A percentile compares a stretch with the other conserved stretches of the same genome.
These are phyloP conservation scores for Pipa parva DNA, from an alignment of 2,113 vertebrate genomes.

Conservation along the genomic window DNA sequence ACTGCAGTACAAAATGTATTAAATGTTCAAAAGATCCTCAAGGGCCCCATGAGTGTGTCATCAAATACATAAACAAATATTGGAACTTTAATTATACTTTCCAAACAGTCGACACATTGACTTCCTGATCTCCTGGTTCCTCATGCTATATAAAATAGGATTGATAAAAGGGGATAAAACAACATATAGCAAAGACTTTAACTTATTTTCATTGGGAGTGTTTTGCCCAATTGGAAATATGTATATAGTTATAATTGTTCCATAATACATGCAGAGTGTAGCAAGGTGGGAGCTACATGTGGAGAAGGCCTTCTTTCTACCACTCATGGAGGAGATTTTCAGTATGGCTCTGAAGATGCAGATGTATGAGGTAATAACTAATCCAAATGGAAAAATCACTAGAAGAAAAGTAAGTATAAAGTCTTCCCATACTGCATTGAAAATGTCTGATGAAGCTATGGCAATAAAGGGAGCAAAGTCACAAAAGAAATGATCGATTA, in stretches of 20 bases:
- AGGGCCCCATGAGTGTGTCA: too few species aligned
- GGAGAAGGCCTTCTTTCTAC: conserved; percentile 8
- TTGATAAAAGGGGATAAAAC: conserved; percentile 20
- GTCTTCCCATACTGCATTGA: conserved; percentile 1
- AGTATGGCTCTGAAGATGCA: conserved; percentile 16
- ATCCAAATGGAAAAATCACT: conserved; percentile 9
- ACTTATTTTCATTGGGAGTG: neutral
- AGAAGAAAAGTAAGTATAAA: neutral
- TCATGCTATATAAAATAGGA: conserved; percentile 24
- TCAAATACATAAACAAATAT: too few species aligned
- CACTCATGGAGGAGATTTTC: neutral
- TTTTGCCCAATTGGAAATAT: neutral
- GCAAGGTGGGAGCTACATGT: conserved; percentile 8
- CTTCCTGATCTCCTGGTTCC: conserved; percentile 13
- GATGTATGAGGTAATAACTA: conserved; percentile 5
- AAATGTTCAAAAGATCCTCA: too few species aligned
- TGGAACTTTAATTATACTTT: too few species aligned
- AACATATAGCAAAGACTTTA: conserved; percentile 15
- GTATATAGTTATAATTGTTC: conserved; percentile 15
- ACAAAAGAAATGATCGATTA: conserved; percentile 21
- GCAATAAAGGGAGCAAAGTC: conserved; percentile 15
- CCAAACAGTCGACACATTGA: neutral
- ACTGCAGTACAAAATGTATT: too few species aligned
- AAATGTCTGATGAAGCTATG: conserved; percentile 4
- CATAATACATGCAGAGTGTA: conserved; percentile 13